These are phyloP conservation scores for Ptyas mucosa DNA, from an alignment of 2,113 vertebrate genomes.

Conservation along the genomic window DNA sequence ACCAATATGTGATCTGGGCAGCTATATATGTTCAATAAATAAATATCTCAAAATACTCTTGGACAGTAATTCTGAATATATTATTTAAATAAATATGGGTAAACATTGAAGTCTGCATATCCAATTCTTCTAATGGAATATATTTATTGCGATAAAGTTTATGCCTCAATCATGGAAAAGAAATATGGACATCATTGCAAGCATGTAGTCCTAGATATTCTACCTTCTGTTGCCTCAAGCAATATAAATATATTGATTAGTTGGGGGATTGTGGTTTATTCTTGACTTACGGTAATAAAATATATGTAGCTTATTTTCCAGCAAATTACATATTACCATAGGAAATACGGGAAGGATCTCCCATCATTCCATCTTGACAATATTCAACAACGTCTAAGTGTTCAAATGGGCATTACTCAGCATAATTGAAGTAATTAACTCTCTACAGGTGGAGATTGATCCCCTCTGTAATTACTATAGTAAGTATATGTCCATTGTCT, in stretches of 20 bases:
- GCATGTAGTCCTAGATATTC: neutral
- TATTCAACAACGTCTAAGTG: slow-evolving; percentile 6
- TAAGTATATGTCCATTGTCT: slow-evolving; percentile 17
- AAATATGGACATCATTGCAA: neutral
- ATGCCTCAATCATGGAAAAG: neutral
- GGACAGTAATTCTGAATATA: neutral
- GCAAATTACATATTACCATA: neutral
- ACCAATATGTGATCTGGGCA: neutral
- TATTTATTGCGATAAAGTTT: neutral
- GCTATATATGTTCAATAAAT: neutral
- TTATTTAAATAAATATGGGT: neutral
- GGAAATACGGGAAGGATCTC: neutral
- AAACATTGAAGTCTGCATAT: neutral
- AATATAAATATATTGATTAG: neutral
- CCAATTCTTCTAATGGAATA: neutral
- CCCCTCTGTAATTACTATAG: slow-evolving; percentile 17
- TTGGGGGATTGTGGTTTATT: neutral
- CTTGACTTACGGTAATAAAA: neutral
- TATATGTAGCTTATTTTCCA: slow-evolving; percentile 5
- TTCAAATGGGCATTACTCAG: slow-evolving; percentile 17
- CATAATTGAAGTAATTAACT: neutral
- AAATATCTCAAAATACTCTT: neutral
- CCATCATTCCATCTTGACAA: neutral
- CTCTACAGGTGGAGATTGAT: neutral
- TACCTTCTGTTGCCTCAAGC: neutral